These are phyloP conservation scores for Camelus bactrianus DNA, from an alignment of 2,113 vertebrate genomes.

Conservation along the genomic window DNA sequence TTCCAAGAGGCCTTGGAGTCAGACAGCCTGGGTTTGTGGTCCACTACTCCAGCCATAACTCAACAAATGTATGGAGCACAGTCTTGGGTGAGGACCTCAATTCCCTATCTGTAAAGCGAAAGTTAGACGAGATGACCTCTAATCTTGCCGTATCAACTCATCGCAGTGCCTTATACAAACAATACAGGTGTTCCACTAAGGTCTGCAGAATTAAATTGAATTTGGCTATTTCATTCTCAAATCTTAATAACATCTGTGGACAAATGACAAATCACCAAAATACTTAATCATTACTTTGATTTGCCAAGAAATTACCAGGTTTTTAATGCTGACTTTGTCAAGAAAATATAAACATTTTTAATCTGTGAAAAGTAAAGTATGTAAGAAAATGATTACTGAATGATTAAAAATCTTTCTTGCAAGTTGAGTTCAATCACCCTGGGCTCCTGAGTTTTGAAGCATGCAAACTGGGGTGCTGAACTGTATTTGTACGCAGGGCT, in stretches of 20 bases:
- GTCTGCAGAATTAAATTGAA: background rate
- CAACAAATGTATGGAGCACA: background rate
- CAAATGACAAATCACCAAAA: background rate
- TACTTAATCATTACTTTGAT: background rate
- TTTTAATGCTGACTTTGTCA: background rate
- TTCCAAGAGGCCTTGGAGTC: background rate
- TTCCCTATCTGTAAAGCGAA: background rate
- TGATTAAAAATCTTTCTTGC: background rate
- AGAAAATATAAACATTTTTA: constrained; percentile 18
- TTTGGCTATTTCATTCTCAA: background rate
- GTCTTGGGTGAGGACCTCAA: background rate
- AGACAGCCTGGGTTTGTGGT: background rate
- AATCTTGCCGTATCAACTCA: background rate
- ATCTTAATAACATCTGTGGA: background rate
- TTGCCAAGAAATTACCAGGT: background rate
- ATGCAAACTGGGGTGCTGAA: background rate
- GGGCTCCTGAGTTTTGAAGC: background rate
- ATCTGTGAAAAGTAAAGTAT: constrained; percentile 12
- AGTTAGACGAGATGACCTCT: background rate
- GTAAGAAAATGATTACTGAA: background rate
- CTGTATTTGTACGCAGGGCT: background rate
- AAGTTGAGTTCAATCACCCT: background rate
- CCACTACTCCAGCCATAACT: background rate
- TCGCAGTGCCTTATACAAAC: background rate
- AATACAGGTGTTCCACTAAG: background rate